Conservation (phyloP, 2,113 vertebrate species). For the Motacilla alba region DNA sequence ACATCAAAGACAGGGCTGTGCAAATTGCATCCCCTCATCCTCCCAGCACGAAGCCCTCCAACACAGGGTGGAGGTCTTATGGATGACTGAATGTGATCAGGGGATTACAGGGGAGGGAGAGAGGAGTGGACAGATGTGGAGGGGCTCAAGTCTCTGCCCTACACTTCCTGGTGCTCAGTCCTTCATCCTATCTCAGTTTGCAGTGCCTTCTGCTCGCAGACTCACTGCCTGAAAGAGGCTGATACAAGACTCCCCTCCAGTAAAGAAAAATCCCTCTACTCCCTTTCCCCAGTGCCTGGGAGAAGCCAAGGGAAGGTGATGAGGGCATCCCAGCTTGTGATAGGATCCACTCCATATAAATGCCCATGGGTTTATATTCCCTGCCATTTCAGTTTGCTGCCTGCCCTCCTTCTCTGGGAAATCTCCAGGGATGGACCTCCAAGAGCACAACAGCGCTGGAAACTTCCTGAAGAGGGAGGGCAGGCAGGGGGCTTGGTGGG, state of each 20-base stretch:
- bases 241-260: not conserved
- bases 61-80: not conserved
- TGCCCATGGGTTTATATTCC: not conserved
- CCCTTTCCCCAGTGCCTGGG: not conserved
- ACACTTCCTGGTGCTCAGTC: not conserved
- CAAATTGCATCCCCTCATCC: not conserved
- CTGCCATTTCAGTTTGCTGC: not conserved
- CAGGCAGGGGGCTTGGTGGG: not conserved
- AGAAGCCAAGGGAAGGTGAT: not conserved
- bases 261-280: not conserved
- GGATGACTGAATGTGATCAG: not conserved
- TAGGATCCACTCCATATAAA: too few species aligned
- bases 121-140: not conserved
- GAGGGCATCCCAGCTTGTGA: not conserved
- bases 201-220: not conserved
- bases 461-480: not conserved
- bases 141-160: not conserved
- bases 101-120: not conserved
- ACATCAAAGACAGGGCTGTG: not conserved
- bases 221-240: not conserved
- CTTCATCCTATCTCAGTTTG: not conserved
- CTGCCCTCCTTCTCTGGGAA: not conserved
- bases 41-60: not conserved
- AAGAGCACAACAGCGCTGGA: not conserved
- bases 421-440: not conserved